Conservation (phyloP, 2,113 vertebrate genomes). For the Proteles cristata region DNA sequence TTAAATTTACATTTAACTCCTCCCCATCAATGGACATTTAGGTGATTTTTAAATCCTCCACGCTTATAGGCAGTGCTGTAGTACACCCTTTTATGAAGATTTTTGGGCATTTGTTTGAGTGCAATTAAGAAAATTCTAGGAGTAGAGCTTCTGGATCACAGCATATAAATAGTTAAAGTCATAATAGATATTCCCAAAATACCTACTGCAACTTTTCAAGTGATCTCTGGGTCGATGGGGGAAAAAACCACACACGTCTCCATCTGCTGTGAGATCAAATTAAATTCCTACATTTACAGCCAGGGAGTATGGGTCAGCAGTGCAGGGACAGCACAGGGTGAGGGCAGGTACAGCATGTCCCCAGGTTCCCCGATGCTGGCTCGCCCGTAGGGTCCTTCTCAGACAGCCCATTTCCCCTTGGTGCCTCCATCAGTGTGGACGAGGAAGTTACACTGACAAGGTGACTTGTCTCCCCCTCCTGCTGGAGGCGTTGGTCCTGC, state of each 20-base stretch:
- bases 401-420: neutral
- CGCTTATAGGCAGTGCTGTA: neutral
- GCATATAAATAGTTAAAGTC: neutral
- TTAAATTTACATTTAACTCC: neutral
- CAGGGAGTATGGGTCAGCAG: neutral
- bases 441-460: neutral
- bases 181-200: neutral
- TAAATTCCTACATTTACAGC: neutral
- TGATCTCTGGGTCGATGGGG: neutral
- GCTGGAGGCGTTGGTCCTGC: neutral
- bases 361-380: neutral
- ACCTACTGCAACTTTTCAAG: neutral
- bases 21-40: neutral
- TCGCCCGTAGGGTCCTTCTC: neutral
- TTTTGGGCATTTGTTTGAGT: neutral
- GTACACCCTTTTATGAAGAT: neutral
- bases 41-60: neutral
- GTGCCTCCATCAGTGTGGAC: neutral
- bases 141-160: neutral
- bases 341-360: neutral
- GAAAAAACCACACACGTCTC: neutral
- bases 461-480: neutral
- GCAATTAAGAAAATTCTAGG: neutral
- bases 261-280: neutral
- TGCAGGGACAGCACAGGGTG: no score